These are phyloP conservation scores for Drosophila kepulauana DNA, from an alignment of 1,140 invertebrate genomes.

Conservation along the genomic window DNA sequence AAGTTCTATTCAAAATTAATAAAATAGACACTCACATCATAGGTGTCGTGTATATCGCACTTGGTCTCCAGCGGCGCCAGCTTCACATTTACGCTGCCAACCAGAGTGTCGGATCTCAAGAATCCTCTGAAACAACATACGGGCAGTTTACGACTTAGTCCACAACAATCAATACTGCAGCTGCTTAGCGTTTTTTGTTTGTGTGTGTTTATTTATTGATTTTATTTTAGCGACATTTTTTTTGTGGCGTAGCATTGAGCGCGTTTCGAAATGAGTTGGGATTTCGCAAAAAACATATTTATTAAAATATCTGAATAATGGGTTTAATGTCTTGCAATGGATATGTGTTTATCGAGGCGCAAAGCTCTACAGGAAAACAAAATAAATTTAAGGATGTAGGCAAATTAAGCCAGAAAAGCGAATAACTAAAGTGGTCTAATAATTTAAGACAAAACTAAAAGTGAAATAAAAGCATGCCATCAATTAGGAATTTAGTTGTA, in stretches of 20 bases:
- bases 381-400: neutral
- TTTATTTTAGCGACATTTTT: constrained; percentile 52
- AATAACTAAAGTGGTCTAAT: no score
- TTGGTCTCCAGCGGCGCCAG: constrained; percentile 93
- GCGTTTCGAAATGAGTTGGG: constrained; percentile 58
- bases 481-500: no score
- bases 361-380: constrained; percentile 13
- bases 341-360: constrained; percentile 17
- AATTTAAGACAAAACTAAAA: neutral
- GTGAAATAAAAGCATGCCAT: no score
- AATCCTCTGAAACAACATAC: constrained; percentile 93
- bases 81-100: constrained; percentile 94
- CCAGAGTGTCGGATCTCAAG: constrained; percentile 93
- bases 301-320: constrained; percentile 60
- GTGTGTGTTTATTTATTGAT: constrained; percentile 9
- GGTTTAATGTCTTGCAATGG: constrained; percentile 30
- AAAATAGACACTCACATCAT: constrained; percentile 90
- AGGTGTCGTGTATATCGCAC: constrained; percentile 95
- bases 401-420: no score
- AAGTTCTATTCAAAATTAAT: no score
- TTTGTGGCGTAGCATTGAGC: constrained; percentile 42
- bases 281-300: constrained; percentile 65
- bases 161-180: constrained; percentile 84
- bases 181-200: constrained; percentile 53
- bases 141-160: constrained; percentile 84